A percentile compares a stretch with the other conserved stretches of the same genome.
phyloP scores from a whole-genome alignment of 2,888 invertebrate genomes.

The Drosophila dives region DNA sequence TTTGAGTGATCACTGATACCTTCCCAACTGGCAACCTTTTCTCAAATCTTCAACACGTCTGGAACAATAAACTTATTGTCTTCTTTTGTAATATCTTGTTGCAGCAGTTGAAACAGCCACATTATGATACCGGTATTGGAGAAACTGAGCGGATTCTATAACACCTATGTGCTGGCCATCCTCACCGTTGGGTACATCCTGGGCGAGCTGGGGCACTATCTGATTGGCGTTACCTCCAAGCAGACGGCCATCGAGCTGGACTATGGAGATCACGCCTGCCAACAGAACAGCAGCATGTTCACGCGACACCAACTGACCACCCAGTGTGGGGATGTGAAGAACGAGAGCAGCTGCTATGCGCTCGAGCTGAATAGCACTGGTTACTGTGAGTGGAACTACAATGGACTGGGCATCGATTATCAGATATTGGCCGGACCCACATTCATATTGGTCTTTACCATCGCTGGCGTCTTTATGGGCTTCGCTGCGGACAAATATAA shows the following conservation, averaged over 20 bases:
- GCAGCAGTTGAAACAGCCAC: constrained; percentile 3
- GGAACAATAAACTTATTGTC: not conserved
- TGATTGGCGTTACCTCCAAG: constrained; percentile 95
- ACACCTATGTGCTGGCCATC: constrained; percentile 91
- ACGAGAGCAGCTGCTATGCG: constrained; percentile 88
- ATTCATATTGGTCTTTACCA: constrained; percentile 95
- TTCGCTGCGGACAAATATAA: constrained; percentile 92
- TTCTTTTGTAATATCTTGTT: not conserved
- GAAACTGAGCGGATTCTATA: constrained; percentile 90
- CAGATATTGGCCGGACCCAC: constrained; percentile 96
- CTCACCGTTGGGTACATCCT: constrained; percentile 93
- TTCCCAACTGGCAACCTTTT: too few species aligned
- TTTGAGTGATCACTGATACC: too few species aligned
- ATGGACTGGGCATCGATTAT: constrained; percentile 95
- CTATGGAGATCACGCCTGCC: constrained; percentile 94
- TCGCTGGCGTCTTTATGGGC: constrained; percentile 94
- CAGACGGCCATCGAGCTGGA: constrained; percentile 93
- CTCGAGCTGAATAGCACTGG: constrained; percentile 89
- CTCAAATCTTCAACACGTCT: not conserved
- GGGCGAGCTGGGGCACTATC: constrained; percentile 94
- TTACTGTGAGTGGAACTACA: constrained; percentile 97
- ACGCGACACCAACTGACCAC: constrained; percentile 86
- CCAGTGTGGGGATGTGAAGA: constrained; percentile 87
- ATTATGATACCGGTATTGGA: constrained; percentile 81
- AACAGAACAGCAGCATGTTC: constrained; percentile 89